These are phyloP conservation scores for Goniozus legneri DNA, from an alignment of 1,140 invertebrate species.

Conservation along the genomic window DNA sequence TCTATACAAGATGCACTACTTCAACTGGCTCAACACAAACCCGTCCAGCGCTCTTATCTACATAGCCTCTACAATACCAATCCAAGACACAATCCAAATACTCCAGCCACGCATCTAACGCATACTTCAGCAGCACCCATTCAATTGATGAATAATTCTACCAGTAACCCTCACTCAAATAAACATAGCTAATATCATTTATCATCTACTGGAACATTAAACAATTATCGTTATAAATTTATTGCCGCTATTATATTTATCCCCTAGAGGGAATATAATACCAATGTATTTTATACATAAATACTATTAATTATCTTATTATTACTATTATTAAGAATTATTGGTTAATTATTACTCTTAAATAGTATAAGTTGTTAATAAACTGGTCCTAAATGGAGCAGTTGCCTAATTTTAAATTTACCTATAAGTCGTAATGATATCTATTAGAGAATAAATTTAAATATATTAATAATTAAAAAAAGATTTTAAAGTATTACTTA, in stretches of 20 bases:
- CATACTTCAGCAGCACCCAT: conserved; percentile 45
- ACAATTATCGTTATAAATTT: conserved; percentile 25
- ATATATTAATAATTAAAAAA: too few species aligned
- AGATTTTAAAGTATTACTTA: too few species aligned
- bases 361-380: conserved; percentile 43
- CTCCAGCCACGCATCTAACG: conserved; percentile 39
- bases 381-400: too few species aligned
- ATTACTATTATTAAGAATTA: conserved; percentile 11
- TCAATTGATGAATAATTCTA: conserved; percentile 49
- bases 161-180: conserved; percentile 44
- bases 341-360: conserved; percentile 22
- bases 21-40: conserved; percentile 83
- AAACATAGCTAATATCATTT: conserved; percentile 49
- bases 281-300: conserved; percentile 49
- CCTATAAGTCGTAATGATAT: too few species aligned
- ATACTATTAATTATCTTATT: conserved; percentile 34
- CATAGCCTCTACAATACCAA: conserved; percentile 58
- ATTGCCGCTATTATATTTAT: conserved; percentile 22
- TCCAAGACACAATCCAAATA: conserved; percentile 41
- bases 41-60: conserved; percentile 83
- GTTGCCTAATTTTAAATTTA: too few species aligned
- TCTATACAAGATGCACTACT: conserved; percentile 81
- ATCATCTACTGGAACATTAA: conserved; percentile 20
- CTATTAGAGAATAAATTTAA: too few species aligned
- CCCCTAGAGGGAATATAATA: conserved; percentile 27